Conservation (phyloP, 2,888 invertebrate genomes). For the Apeira syringaria region DNA sequence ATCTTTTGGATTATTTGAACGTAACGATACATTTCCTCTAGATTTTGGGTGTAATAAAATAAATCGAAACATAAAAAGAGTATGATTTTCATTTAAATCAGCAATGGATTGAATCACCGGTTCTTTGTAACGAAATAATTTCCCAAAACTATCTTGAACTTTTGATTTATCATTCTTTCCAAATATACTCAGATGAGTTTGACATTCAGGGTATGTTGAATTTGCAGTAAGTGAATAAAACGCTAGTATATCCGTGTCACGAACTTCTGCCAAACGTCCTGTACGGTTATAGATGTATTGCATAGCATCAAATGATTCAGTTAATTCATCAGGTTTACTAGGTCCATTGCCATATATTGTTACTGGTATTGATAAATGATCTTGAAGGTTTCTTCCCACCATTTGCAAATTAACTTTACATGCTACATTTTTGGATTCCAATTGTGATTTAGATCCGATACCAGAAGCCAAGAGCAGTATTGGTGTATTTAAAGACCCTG, state of each 20-base stretch:
- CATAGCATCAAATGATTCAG: constrained; percentile 52
- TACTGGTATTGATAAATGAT: constrained; percentile 69
- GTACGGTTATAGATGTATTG: constrained; percentile 75
- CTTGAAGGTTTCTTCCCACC: constrained; percentile 82
- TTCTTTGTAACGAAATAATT: constrained; percentile 49
- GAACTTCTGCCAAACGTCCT: constrained; percentile 73
- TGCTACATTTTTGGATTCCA: constrained; percentile 54
- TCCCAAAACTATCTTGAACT: not conserved
- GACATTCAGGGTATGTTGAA: constrained; percentile 52
- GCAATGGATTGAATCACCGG: constrained; percentile 39
- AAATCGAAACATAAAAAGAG: constrained; percentile 54
- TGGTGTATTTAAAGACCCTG: constrained; percentile 74
- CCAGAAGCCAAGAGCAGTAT: constrained; percentile 79
- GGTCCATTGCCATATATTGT: constrained; percentile 54
- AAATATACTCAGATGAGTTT: constrained; percentile 42
- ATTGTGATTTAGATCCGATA: constrained; percentile 66
- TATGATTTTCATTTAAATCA: constrained; percentile 44
- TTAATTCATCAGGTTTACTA: constrained; percentile 34
- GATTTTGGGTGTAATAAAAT: constrained; percentile 76
- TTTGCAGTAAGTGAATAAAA: constrained; percentile 48
- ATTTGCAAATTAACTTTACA: constrained; percentile 61
- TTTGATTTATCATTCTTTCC: constrained; percentile 46
- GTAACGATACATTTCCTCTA: constrained; percentile 80
- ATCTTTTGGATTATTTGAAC: constrained; percentile 80
- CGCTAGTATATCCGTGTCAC: constrained; percentile 79